These are phyloP conservation scores for Heliangelus exortis DNA, from an alignment of 2,797 vertebrate genomes.

Conservation along the genomic window DNA sequence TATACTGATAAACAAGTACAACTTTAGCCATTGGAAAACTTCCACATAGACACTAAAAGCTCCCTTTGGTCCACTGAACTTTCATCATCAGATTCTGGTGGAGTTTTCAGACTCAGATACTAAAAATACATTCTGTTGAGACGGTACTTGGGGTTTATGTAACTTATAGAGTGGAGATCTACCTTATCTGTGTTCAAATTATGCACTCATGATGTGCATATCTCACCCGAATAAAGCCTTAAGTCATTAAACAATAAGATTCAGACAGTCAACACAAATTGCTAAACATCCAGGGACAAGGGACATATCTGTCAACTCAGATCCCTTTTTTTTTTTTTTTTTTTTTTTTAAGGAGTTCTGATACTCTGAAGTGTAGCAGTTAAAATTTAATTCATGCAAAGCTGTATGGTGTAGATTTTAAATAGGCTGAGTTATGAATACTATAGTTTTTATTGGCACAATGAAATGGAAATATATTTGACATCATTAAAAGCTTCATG, in stretches of 20 bases:
- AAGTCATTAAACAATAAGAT: background rate
- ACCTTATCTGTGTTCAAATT: background rate
- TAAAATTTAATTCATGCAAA: slow-evolving; percentile 26
- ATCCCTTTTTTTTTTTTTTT: background rate
- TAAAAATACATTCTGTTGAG: background rate
- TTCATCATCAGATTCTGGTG: background rate
- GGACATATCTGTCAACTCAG: background rate
- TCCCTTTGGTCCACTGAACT: background rate
- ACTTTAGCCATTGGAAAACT: background rate
- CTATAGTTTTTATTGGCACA: background rate
- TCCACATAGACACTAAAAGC: background rate
- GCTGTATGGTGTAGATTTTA: background rate
- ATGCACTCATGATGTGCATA: background rate
- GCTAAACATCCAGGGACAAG: background rate
- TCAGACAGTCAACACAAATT: background rate
- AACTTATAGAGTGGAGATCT: background rate
- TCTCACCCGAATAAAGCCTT: background rate
- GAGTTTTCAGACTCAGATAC: background rate
- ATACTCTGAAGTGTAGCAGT: background rate
- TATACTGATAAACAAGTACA: background rate
- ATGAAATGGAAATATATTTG: background rate
- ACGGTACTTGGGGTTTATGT: background rate
- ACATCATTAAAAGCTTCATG: background rate
- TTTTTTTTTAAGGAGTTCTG: background rate
- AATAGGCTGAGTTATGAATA: background rate